Conservation (phyloP, 2,113 vertebrate species). For the Scalopus aquaticus region DNA sequence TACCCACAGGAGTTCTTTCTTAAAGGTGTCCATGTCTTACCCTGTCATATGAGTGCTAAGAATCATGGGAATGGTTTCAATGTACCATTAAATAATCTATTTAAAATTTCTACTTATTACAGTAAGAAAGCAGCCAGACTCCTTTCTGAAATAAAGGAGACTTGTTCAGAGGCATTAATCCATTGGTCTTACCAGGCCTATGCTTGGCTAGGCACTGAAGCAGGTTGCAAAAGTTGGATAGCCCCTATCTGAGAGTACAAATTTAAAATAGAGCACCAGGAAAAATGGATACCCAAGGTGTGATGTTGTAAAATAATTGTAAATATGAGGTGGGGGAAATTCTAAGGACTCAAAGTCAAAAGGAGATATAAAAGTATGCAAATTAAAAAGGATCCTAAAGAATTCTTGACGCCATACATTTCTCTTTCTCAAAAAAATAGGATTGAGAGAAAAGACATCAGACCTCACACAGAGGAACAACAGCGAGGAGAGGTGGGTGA, state of each 20-base stretch:
- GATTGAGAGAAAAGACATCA: no score
- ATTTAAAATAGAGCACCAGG: not conserved
- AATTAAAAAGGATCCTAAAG: not conserved
- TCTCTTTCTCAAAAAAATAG: not conserved
- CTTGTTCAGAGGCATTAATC: not conserved
- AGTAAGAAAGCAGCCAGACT: not conserved
- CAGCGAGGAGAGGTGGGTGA: no score
- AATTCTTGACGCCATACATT: not conserved
- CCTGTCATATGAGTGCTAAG: not conserved
- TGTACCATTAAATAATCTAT: not conserved
- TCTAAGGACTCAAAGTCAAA: not conserved
- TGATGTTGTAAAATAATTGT: not conserved
- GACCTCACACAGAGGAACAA: no score
- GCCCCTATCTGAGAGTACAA: not conserved
- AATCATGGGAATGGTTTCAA: not conserved
- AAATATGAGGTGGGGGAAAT: not conserved
- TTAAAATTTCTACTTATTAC: not conserved
- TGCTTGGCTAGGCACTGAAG: fast-evolving
- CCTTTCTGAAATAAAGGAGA: not conserved
- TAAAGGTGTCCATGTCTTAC: not conserved
- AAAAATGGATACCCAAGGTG: not conserved
- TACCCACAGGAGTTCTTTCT: not conserved
- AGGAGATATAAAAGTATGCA: not conserved
- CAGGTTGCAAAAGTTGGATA: no score
- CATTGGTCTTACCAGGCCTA: fast-evolving